Base-by-base conservation (phyloP, 2,113 vertebrate genomes). In the Neoarius graeffei region DNA sequence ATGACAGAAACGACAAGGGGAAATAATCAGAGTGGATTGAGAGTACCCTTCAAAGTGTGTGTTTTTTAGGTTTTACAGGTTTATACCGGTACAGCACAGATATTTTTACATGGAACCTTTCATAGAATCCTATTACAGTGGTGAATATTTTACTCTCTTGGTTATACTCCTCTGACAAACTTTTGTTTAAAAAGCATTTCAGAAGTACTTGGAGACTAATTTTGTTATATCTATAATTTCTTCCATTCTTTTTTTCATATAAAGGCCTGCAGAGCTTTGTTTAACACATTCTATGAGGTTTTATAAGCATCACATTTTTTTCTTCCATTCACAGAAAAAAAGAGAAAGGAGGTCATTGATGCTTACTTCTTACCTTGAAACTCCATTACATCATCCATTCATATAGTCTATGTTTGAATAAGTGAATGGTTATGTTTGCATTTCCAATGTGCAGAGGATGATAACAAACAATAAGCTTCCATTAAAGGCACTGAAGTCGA, bases 401-500 rank as follows among this genome's bases (percentile, higher is more conserved):
- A 87, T 59, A 30, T 52, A 86, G 27, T 66, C n/a, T 7, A 30
- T 64, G 74, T 67, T 56, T 64, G 11, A 73, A 73, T 60, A 50
- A 74, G 64, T 84, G 57, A 57, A 76, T 64, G 62, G 59, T 25
- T 54, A 57, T 52, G 77, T 85, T 76, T 87, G 76, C 60, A 67
- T 23, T 52, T 64, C 3, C 35, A 57, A 5, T 50, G 73, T 86
- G 66, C 56, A 74, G 7, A 83, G 50, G 17, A 52, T 48, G 57
- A 66, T 20, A 76, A 88, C 60, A 57, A 67, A 59, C 85, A 52
- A 42, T 27, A 14, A 54, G 66, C 62, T 82, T 77, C 60, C 81
- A 60, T 56, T 69, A 60, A 77, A 67, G 57, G 81, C 19, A 64
- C 13, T 57, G 15, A 80, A 19, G 77, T 86, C 57, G 81, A 90